Base-by-base conservation (phyloP, 2,113 vertebrate species). In the Sebastes fasciatus region DNA sequence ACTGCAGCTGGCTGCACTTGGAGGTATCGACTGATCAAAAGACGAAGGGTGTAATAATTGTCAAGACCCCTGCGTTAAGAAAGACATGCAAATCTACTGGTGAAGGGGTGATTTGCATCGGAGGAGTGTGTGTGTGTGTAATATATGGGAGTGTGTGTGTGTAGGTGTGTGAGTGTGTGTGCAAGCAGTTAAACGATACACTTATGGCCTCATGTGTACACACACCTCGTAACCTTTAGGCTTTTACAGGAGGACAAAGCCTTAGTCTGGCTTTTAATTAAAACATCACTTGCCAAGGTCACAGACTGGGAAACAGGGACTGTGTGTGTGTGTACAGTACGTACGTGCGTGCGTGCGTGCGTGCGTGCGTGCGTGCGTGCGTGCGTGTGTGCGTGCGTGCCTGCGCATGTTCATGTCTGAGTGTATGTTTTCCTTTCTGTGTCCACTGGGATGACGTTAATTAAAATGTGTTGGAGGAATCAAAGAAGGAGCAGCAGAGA, bases 381-480 rank as follows among this genome's bases (percentile, higher is more conserved):
- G 43, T 64, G 12, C 55, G 51, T 49, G 48, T 67, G 51, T 49
- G 79, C 66, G 52, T 58, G n/a, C 46, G 62, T 65, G 21, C 75
- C 16, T 62, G 84, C 65, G 62, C 82, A 3, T 77, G 67, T 77
- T 57, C 73, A 63, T 71, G 63, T 51, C n/a, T 79, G 58, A 66
- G 84, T 86, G 72, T 83, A 7, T 84, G 65, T 82, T 83, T 88
- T 76, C 73, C 63, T 78, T 67, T 70, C 52, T 73, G 40, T 69
- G 46, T 91, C 80, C 78, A 49, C 64, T 85, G 65, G 58, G 79
- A 90, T 64, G 52, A 65, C 19, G 72, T 90, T 94, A 72, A 94
- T 95, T 94, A 92, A 92, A 94, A 94, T 74, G 86, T 91, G 91
- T 84, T 58, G 72, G 79, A 71, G 17, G 60, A 88, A 78, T 86